Percentiles rank a stretch among this genome's conserved stretches.
phyloP scores from a whole-genome alignment of 2,888 invertebrate genomes.

The Heliconius aoede region DNA sequence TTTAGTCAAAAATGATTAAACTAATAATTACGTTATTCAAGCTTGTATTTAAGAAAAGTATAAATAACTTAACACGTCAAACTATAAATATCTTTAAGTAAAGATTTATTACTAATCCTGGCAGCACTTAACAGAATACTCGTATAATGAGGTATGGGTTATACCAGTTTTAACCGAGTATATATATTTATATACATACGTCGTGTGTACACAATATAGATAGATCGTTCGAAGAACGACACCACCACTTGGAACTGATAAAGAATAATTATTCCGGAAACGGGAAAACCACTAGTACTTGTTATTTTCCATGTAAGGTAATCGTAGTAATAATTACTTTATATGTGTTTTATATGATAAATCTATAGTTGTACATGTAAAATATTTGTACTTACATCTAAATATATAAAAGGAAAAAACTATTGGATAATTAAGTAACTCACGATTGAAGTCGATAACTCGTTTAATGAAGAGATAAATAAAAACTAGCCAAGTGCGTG shows the following conservation, averaged over 20 bases:
- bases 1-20: no score
- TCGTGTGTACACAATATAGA: background rate
- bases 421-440: background rate
- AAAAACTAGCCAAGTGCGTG: no score
- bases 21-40: no score
- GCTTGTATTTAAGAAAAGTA: no score
- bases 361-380: background rate
- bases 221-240: background rate
- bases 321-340: background rate
- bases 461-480: background rate
- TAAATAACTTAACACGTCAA: no score
- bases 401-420: background rate
- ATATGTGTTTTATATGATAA: background rate
- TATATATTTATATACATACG: background rate
- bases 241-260: background rate
- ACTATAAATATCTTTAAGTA: background rate
- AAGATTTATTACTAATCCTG: background rate
- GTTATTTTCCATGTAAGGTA: constrained; percentile 10
- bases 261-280: constrained; percentile 18
- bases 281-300: constrained; percentile 14
- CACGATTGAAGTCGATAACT: background rate
- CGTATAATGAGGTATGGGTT: background rate
- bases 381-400: background rate
- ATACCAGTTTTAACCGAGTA: background rate
- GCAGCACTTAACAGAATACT: background rate